These are phyloP conservation scores for Spongilla lacustris DNA, from an alignment of 37 sponge, comb jelly and placozoan species.

Conservation along the genomic window DNA sequence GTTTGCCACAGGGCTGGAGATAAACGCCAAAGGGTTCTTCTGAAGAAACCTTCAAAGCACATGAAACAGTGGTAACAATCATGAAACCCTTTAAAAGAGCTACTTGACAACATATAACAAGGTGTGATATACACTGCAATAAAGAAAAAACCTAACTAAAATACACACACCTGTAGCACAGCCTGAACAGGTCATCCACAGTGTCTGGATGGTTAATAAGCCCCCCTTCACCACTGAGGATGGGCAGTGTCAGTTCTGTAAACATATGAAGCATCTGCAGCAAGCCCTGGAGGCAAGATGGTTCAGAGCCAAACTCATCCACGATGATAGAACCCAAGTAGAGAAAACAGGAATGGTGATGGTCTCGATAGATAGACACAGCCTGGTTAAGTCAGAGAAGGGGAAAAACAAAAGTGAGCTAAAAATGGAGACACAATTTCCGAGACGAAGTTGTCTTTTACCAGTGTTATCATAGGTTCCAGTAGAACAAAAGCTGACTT, in stretches of 20 bases:
- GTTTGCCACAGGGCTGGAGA: constrained; percentile 44
- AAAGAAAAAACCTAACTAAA: no score
- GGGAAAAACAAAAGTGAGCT: not conserved
- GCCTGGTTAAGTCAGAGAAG: constrained; percentile 20
- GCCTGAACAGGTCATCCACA: constrained; percentile 92
- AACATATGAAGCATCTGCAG: constrained; percentile 56
- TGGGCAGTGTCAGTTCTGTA: constrained; percentile 54
- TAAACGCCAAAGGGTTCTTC: constrained; percentile 55
- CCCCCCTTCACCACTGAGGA: constrained; percentile 64
- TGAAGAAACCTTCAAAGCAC: constrained; percentile 70
- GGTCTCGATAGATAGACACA: constrained; percentile 38
- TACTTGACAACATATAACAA: no score
- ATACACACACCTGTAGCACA: constrained; percentile 79
- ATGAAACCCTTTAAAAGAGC: not conserved
- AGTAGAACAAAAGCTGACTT: constrained; percentile 48
- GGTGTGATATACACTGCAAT: not conserved
- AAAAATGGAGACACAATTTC: not conserved
- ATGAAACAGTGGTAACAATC: not conserved
- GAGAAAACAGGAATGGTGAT: constrained; percentile 89
- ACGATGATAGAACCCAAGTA: constrained; percentile 86
- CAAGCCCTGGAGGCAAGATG: constrained; percentile 46
- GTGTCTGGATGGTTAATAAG: constrained; percentile 88
- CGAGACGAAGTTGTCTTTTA: constrained; percentile 19
- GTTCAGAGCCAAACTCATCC: constrained; percentile 81
- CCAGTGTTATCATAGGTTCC: constrained; percentile 58